Conservation (phyloP, 2,888 invertebrate genomes). For the Auanema sp. region DNA sequence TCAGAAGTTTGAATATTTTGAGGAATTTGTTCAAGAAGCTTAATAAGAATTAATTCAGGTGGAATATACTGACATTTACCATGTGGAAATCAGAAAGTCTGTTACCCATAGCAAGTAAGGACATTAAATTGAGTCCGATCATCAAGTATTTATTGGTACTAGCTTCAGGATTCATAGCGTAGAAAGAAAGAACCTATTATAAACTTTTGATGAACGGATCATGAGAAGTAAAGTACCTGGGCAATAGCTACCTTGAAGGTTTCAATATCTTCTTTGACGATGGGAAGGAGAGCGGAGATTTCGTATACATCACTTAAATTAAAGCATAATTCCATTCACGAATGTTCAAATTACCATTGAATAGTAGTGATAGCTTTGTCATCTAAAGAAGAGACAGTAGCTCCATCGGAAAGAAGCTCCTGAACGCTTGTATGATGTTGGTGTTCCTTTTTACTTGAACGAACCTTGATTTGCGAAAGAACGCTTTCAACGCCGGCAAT, state of each 20-base stretch:
- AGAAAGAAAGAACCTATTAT: conserved; percentile 71
- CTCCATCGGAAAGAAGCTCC: neutral
- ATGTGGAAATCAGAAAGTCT: conserved; percentile 97
- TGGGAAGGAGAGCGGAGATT: conserved; percentile 93
- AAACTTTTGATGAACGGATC: neutral
- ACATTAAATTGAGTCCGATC: conserved; percentile 88
- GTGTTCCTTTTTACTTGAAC: neutral
- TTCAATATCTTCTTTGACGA: conserved; percentile 86
- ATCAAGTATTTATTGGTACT: conserved; percentile 92
- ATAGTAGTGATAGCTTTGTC: neutral
- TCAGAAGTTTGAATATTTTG: conserved; percentile 88
- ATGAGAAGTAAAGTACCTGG: conserved; percentile 73
- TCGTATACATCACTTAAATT: conserved; percentile 81
- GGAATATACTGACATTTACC: conserved; percentile 58
- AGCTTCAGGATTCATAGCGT: conserved; percentile 83
- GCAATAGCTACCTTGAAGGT: conserved; percentile 96
- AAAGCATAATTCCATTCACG: neutral
- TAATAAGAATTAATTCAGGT: conserved; percentile 18
- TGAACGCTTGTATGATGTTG: neutral
- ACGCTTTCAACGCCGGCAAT: conserved; percentile 31
- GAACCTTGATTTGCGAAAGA: conserved; percentile 38
- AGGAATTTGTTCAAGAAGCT: conserved; percentile 80
- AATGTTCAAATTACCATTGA: conserved; percentile 14
- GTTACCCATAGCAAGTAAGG: conserved; percentile 84
- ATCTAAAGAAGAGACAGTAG: neutral